Conservation (phyloP, 2,797 vertebrate species). For the Antennarius maculatus region DNA sequence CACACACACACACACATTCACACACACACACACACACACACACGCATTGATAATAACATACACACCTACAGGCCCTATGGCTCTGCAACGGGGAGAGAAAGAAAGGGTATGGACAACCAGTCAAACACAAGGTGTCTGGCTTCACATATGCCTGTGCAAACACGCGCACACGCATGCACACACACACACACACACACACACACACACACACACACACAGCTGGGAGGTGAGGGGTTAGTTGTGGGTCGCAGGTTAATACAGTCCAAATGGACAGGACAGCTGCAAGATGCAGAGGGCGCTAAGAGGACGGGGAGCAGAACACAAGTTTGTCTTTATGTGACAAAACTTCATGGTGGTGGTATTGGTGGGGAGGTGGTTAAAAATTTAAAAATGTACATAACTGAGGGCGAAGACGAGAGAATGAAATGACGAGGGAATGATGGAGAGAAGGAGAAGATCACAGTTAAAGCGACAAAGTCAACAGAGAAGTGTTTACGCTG, state of each 20-base stretch:
- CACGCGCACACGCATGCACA: slow-evolving; percentile 30
- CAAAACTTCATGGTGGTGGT: no score
- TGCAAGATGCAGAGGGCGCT: slow-evolving; percentile 40
- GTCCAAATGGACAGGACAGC: slow-evolving; percentile 52
- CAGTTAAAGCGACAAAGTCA: no score
- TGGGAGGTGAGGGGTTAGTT: slow-evolving; percentile 59
- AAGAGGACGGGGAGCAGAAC: slow-evolving; percentile 1
- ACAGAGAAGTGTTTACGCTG: no score
- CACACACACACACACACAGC: slow-evolving; percentile 33
- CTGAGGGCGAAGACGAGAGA: not conserved
- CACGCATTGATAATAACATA: slow-evolving; percentile 23
- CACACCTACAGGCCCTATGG: slow-evolving; percentile 40
- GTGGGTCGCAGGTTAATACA: slow-evolving; percentile 64
- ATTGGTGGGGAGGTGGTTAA: no score
- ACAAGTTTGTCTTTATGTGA: not conserved
- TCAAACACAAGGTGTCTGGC: slow-evolving; percentile 48
- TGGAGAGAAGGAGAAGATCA: no score
- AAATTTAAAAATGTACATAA: not conserved
- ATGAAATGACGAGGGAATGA: no score
- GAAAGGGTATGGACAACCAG: slow-evolving; percentile 53
- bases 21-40: slow-evolving; percentile 29
- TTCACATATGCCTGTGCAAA: slow-evolving; percentile 29
- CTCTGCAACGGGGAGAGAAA: slow-evolving; percentile 60
- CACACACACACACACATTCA: slow-evolving; percentile 23
- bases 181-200: slow-evolving; percentile 30